phyloP scores from a whole-genome alignment of 1,140 invertebrate genomes.

The Plectus sambesii region DNA sequence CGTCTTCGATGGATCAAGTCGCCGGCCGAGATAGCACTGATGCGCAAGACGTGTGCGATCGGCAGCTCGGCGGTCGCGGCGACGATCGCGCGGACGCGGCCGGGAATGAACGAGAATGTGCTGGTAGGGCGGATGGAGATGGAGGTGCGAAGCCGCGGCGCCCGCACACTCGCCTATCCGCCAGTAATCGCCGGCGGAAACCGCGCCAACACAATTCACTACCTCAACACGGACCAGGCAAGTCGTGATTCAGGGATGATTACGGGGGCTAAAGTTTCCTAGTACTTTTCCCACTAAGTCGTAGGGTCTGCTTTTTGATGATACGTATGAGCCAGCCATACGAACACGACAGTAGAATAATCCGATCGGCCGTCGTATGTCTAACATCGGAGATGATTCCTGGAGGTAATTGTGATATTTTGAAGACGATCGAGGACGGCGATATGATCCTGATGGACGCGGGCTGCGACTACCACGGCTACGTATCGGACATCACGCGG shows the following conservation, averaged over 20 bases:
- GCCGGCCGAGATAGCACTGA: conserved; percentile 65
- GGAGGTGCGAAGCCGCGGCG: conserved; percentile 68
- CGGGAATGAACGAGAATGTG: conserved; percentile 64
- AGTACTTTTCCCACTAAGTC: too few species aligned
- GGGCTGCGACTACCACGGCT: conserved; percentile 82
- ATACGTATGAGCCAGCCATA: too few species aligned
- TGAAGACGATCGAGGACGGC: conserved; percentile 53
- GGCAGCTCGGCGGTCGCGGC: conserved; percentile 65
- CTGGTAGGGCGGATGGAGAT: conserved; percentile 80
- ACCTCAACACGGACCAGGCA: conserved; percentile 76
- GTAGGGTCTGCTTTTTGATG: too few species aligned
- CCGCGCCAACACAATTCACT: conserved; percentile 88
- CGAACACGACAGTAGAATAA: too few species aligned
- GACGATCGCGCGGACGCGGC: conserved; percentile 57
- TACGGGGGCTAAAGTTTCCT: too few species aligned
- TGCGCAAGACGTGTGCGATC: conserved; percentile 69
- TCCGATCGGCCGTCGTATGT: too few species aligned
- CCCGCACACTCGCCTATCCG: conserved; percentile 80
- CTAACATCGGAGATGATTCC: too few species aligned
- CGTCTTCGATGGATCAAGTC: conserved; percentile 73
- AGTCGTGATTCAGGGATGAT: too few species aligned
- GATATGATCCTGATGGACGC: conserved; percentile 90
- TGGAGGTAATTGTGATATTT: too few species aligned
- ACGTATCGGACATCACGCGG: conserved; percentile 85
- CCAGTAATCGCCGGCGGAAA: conserved; percentile 79